Evolutionary conservation across 2,888 invertebrate species (phyloP).

Genomic region (Phania funesta): DNA sequence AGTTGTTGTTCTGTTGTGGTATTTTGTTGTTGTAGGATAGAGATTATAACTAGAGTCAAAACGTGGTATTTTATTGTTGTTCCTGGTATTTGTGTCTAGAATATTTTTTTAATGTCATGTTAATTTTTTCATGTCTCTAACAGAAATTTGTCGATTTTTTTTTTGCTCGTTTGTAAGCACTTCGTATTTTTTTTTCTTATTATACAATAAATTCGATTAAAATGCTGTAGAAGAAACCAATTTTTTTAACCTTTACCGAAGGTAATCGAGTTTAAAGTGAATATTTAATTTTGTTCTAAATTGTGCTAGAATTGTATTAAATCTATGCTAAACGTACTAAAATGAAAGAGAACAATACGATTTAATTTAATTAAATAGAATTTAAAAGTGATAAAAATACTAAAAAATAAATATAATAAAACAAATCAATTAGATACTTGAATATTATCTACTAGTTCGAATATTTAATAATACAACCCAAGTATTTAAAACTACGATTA

Average conservation of each 20-base stretch:
- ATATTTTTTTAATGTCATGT: constrained; percentile 65
- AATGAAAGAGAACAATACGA: neutral
- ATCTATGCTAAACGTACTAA: neutral
- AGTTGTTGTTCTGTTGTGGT: neutral
- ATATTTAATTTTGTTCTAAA: neutral
- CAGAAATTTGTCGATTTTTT: constrained; percentile 55
- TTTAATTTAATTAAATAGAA: neutral
- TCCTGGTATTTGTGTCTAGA: constrained; percentile 50
- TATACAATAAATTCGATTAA: constrained; percentile 38
- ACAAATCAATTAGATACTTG: too few relatives aligned
- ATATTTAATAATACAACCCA: too few relatives aligned
- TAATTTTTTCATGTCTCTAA: constrained; percentile 62
- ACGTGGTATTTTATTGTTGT: constrained; percentile 21
- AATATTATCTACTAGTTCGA: too few relatives aligned
- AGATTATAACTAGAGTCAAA: constrained; percentile 51
- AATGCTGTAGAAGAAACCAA: neutral
- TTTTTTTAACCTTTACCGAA: constrained; percentile 1
- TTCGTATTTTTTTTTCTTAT: neutral
- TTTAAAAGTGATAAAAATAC: too few relatives aligned
- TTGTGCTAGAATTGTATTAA: neutral
- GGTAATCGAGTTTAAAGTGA: neutral
- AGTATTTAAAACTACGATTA: too few relatives aligned
- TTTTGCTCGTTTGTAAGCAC: neutral
- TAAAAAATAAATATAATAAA: too few relatives aligned
- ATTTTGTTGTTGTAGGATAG: neutral